phyloP scores from a whole-genome alignment of 2,797 vertebrate genomes.

The Menidia menidia region DNA sequence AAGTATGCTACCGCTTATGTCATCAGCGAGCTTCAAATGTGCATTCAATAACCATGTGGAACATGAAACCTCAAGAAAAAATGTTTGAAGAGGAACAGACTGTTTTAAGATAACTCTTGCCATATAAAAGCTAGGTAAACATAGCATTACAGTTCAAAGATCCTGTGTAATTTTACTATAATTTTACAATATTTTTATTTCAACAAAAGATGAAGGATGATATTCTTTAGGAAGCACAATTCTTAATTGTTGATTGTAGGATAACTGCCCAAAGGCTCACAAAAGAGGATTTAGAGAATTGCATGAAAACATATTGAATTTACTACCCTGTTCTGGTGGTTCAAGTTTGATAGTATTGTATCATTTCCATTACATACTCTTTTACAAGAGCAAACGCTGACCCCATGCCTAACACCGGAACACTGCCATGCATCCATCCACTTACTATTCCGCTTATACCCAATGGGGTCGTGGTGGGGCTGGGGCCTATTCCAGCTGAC shows the following conservation, averaged over 20 bases:
- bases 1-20: constrained; percentile 15
- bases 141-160: background rate
- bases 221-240: background rate
- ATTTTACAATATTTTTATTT: background rate
- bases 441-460: too few relatives aligned
- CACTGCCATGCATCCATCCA: too few relatives aligned
- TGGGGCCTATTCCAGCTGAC: too few relatives aligned
- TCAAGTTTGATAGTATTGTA: too few relatives aligned
- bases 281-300: background rate
- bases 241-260: background rate
- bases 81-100: background rate
- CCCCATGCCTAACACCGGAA: too few relatives aligned
- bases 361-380: too few relatives aligned
- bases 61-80: background rate
- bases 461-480: too few relatives aligned
- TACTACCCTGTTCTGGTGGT: too few relatives aligned
- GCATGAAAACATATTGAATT: background rate
- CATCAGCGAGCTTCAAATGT: constrained; percentile 10
- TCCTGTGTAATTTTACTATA: background rate
- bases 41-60: constrained; percentile 12
- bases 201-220: background rate
- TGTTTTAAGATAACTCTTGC: background rate
- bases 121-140: background rate
- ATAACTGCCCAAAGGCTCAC: background rate
- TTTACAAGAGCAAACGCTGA: too few relatives aligned